phyloP scores from a whole-genome alignment of 1,140 invertebrate genomes.

The Drosophila tristis region DNA sequence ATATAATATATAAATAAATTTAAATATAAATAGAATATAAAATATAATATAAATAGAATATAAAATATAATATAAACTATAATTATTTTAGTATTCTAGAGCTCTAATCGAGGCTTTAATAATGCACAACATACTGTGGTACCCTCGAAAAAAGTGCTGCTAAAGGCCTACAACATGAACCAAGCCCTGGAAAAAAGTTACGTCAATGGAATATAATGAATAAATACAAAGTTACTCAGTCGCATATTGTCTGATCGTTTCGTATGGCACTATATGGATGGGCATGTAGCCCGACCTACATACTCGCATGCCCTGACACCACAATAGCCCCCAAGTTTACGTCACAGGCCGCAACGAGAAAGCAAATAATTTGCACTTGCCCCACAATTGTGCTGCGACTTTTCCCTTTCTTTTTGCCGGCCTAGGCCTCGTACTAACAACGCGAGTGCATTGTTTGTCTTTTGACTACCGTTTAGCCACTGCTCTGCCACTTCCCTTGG shows the following conservation, averaged over 20 bases:
- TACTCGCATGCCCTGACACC: neutral
- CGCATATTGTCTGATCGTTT: neutral
- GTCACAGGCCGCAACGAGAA: constrained; percentile 47
- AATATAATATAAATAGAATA: too few relatives aligned
- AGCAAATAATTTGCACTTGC: constrained; percentile 61
- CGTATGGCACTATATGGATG: constrained; percentile 10
- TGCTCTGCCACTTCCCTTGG: constrained; percentile 7
- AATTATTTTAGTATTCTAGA: too few relatives aligned
- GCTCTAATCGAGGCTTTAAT: too few relatives aligned
- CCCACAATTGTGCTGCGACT: constrained; percentile 32
- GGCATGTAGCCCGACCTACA: constrained; percentile 35
- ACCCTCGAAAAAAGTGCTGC: neutral
- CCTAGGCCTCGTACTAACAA: constrained; percentile 35
- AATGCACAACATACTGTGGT: neutral
- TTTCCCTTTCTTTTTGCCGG: constrained; percentile 18
- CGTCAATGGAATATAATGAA: neutral
- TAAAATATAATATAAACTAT: too few relatives aligned
- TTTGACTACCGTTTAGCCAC: neutral
- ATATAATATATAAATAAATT: too few relatives aligned
- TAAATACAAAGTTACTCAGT: neutral
- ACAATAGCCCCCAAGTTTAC: constrained; percentile 7
- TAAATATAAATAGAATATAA: too few relatives aligned
- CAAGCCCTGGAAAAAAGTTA: too few relatives aligned
- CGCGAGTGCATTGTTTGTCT: constrained; percentile 50
- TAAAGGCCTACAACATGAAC: neutral